Percentiles rank a stretch among this genome's conserved stretches.
Conservation (phyloP, 2,113 vertebrate genomes). For the Callocephalon fimbriatum region DNA sequence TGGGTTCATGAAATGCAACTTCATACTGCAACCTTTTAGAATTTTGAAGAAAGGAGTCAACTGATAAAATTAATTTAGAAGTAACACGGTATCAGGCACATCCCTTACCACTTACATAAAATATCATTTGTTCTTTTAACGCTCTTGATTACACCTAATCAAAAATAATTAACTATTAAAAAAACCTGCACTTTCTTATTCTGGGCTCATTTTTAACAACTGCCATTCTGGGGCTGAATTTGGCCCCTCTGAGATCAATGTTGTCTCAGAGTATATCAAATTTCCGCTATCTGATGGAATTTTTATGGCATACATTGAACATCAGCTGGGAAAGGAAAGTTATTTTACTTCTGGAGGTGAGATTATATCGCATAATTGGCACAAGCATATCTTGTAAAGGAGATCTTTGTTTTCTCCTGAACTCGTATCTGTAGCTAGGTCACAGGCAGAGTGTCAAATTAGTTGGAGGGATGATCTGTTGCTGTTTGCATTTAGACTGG, state of each 20-base stretch:
- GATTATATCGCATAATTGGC: neutral
- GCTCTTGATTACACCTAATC: neutral
- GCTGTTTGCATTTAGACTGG: neutral
- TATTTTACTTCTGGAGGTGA: neutral
- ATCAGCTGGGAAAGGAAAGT: neutral
- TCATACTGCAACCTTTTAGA: neutral
- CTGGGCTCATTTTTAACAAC: neutral
- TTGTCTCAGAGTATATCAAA: neutral
- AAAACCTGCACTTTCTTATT: neutral
- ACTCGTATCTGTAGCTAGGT: neutral
- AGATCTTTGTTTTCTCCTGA: neutral
- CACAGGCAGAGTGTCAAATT: neutral
- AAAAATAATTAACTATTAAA: neutral
- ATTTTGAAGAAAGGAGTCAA: neutral
- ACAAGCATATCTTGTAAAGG: neutral
- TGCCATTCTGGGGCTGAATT: neutral
- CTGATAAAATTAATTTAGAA: neutral
- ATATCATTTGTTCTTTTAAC: neutral
- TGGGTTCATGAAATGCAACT: accelerated
- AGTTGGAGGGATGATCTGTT: neutral
- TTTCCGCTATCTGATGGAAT: neutral
- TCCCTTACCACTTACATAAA: neutral
- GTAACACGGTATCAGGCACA: neutral
- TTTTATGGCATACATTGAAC: neutral
- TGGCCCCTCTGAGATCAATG: neutral